Evolutionary conservation across 2,113 vertebrate species (phyloP).

Genomic region (Tychaedon coryphoeus): DNA sequence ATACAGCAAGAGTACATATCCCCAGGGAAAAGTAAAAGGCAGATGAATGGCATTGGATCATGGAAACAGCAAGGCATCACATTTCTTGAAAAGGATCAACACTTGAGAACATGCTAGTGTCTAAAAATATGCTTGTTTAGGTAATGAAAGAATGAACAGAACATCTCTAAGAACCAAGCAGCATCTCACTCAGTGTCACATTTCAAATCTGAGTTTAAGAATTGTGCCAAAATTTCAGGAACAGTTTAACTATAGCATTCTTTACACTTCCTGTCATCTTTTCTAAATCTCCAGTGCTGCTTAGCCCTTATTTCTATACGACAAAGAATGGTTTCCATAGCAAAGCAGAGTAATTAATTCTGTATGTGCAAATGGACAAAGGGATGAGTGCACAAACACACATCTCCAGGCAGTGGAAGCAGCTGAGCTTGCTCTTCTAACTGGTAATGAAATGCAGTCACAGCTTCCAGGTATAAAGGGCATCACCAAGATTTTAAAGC

Average conservation of each 20-base stretch:
- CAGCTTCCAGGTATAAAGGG: background rate
- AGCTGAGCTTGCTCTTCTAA: conserved; percentile 36
- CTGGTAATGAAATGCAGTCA: conserved; percentile 6
- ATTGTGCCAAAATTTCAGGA: background rate
- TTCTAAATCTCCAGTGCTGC: background rate
- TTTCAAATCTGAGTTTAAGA: background rate
- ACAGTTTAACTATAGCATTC: conserved; percentile 22
- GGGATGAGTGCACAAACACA: background rate
- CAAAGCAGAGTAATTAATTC: conserved; percentile 51
- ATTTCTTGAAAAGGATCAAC: background rate
- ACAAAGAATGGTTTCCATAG: conserved; percentile 48
- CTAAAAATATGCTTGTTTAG: background rate
- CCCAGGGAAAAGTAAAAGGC: background rate
- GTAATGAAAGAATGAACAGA: background rate
- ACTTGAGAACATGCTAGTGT: background rate
- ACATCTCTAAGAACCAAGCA: background rate
- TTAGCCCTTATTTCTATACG: background rate
- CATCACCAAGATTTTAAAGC: background rate
- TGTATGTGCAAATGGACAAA: background rate
- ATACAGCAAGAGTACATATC: background rate
- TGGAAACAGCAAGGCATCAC: background rate
- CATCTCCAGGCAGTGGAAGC: background rate
- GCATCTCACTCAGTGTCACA: background rate
- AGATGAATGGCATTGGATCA: background rate
- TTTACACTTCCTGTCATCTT: conserved; percentile 4